A percentile compares a stretch with the other conserved stretches of the same genome.
Evolutionary conservation across 2,113 vertebrate genomes (phyloP).

Genomic region (Nycticryphes semicollaris): DNA sequence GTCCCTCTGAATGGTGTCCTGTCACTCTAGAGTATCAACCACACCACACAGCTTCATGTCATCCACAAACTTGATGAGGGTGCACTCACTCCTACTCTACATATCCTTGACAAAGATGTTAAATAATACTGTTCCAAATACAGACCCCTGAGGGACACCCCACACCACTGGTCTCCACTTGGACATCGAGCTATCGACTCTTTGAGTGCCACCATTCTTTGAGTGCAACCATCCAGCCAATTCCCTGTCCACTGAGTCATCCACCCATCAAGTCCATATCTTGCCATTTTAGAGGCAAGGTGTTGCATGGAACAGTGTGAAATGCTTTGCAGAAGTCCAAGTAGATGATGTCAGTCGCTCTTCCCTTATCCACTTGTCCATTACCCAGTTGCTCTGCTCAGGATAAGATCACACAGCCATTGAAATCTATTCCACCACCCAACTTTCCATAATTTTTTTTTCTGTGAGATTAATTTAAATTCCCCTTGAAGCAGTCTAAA

Average conservation of each 20-base stretch:
- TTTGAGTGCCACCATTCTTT: background rate
- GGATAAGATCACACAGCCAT: background rate
- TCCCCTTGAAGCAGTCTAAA: background rate
- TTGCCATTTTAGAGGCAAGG: background rate
- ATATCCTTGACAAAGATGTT: background rate
- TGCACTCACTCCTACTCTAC: background rate
- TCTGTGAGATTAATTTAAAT: background rate
- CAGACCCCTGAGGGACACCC: background rate
- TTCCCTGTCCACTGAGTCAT: background rate
- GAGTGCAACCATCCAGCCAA: background rate
- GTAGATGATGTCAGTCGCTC: background rate
- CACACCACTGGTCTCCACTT: rapidly evolving
- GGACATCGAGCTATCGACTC: rapidly evolving
- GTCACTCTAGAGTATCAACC: background rate
- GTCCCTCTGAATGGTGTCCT: background rate
- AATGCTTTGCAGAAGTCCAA: background rate
- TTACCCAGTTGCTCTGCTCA: background rate
- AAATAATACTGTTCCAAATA: background rate
- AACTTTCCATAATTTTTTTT: background rate
- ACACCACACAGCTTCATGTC: background rate
- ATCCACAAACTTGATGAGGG: background rate
- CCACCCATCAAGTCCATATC: background rate
- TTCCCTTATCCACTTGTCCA: background rate
- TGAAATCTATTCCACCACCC: background rate
- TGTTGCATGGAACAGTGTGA: background rate